Evolutionary conservation across 2,113 vertebrate genomes (phyloP).

Genomic region (Urocitellus parryii): DNA sequence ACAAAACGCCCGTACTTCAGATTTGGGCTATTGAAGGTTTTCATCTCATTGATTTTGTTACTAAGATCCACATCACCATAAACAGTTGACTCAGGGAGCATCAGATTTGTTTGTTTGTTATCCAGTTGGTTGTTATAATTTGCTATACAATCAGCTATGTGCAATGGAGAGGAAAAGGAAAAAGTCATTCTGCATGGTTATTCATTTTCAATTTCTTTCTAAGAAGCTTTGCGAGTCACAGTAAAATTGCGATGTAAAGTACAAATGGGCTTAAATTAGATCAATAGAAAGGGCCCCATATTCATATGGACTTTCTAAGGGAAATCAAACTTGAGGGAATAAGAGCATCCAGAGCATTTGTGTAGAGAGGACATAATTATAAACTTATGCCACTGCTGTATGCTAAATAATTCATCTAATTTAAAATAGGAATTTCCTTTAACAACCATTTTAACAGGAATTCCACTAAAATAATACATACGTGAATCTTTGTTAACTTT

Average conservation of each 20-base stretch:
- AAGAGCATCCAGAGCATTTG: neutral
- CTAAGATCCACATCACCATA: constrained; percentile 98
- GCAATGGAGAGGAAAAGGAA: constrained; percentile 88
- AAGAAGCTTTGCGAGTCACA: constrained; percentile 62
- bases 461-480: too few relatives aligned
- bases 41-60: constrained; percentile 99
- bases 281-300: neutral
- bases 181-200: constrained; percentile 88
- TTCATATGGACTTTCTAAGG: neutral
- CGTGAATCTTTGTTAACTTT: too few relatives aligned
- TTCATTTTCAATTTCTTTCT: constrained; percentile 68
- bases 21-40: constrained; percentile 99
- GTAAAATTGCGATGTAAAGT: constrained; percentile 58
- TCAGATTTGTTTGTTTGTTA: constrained; percentile 98
- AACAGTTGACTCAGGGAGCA: constrained; percentile 96
- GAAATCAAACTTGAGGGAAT: neutral
- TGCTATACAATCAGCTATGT: constrained; percentile 99
- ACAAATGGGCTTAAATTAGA: constrained; percentile 36
- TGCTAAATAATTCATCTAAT: neutral
- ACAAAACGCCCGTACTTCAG: constrained; percentile 98
- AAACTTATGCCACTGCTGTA: neutral
- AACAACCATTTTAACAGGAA: neutral
- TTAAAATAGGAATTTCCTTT: constrained; percentile 1
- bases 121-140: constrained; percentile 99
- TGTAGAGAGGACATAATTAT: neutral